phyloP scores from a whole-genome alignment of 1,140 invertebrate genomes.

The Ruditapes philippinarum region DNA sequence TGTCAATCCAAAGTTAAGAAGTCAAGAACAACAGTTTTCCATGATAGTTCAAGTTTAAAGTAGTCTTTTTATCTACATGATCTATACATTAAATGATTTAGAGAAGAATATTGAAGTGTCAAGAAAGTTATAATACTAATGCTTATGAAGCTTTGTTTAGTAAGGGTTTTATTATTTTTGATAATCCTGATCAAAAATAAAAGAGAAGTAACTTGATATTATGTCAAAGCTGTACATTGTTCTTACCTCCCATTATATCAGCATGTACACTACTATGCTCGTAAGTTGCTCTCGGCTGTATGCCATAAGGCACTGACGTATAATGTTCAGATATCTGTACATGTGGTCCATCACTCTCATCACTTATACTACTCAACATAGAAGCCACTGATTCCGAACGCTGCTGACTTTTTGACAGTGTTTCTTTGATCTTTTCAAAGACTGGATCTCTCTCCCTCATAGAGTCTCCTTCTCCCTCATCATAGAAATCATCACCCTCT shows the following conservation, averaged over 20 bases:
- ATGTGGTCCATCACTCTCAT: conserved; percentile 62
- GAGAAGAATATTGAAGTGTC: too few species aligned
- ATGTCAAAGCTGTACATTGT: too few species aligned
- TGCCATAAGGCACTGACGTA: conserved; percentile 79
- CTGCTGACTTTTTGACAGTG: conserved; percentile 67
- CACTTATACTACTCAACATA: conserved; percentile 54
- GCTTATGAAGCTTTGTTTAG: too few species aligned
- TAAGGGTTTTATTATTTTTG: too few species aligned
- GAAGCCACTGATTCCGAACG: conserved; percentile 60
- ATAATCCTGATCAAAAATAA: too few species aligned
- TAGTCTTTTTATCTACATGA: too few species aligned
- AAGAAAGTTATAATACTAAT: too few species aligned
- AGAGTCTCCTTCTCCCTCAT: conserved; percentile 63
- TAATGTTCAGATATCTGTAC: conserved; percentile 78
- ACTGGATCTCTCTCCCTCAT: conserved; percentile 62
- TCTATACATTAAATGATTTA: too few species aligned
- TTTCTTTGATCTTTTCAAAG: conserved; percentile 77
- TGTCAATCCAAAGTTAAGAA: too few species aligned
- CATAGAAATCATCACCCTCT: conserved; percentile 66
- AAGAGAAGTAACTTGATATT: too few species aligned
- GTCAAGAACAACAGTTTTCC: too few species aligned
- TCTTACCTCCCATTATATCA: conserved; percentile 85
- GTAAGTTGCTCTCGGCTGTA: conserved; percentile 80
- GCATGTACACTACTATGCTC: conserved; percentile 81
- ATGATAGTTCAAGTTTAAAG: too few species aligned